phyloP scores from a whole-genome alignment of 2,797 vertebrate genomes.

The Cirrhinus mrigala region DNA sequence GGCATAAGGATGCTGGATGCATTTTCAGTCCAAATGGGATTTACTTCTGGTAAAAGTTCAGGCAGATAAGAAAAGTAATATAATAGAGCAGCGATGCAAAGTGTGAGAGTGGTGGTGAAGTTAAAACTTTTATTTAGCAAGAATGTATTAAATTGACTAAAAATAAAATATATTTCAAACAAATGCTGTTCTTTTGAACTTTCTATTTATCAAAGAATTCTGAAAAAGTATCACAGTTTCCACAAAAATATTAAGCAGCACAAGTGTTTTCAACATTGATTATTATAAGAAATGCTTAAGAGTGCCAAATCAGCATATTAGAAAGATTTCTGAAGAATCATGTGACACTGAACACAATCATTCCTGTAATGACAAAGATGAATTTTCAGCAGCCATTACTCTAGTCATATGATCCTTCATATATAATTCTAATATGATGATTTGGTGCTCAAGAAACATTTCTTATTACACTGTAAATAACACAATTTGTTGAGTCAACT shows the following conservation, averaged over 20 bases:
- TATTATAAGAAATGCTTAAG: neutral
- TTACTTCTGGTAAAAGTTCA: neutral
- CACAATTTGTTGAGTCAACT: no score
- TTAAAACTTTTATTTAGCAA: neutral
- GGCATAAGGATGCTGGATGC: neutral
- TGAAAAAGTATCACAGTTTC: neutral
- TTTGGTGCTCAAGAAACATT: neutral
- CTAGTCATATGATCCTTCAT: neutral
- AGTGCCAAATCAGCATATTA: no score
- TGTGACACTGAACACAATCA: no score
- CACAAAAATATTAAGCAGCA: neutral
- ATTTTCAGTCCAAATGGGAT: neutral
- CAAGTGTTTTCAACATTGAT: neutral
- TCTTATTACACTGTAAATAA: neutral
- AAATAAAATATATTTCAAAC: neutral
- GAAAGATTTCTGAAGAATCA: no score
- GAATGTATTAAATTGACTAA: neutral
- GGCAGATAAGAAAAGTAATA: neutral
- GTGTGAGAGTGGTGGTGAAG: neutral
- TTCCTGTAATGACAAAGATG: neutral
- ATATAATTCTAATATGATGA: neutral
- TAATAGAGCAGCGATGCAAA: neutral
- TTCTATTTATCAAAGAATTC: neutral
- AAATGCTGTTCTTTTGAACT: neutral
- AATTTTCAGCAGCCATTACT: neutral